Conservation (phyloP, 2,888 invertebrate species). For the Platycheirus rosarum region DNA sequence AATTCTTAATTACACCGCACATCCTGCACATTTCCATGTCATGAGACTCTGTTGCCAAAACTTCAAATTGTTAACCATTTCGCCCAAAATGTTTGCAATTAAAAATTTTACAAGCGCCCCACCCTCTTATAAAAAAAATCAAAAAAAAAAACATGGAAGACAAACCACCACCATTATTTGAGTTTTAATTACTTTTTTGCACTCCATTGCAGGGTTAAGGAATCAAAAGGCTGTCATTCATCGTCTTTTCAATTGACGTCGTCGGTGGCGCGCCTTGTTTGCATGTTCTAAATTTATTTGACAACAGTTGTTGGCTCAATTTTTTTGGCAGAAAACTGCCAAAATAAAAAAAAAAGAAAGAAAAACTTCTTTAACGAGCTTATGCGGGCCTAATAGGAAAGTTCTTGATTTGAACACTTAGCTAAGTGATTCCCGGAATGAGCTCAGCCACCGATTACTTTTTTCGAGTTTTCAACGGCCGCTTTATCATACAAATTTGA, state of each 20-base stretch:
- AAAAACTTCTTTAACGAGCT: constrained; percentile 55
- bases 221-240: constrained; percentile 67
- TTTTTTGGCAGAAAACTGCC: constrained; percentile 8
- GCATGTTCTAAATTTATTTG: constrained; percentile 72
- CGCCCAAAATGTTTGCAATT: constrained; percentile 69
- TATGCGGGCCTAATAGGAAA: constrained; percentile 50
- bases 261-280: constrained; percentile 58
- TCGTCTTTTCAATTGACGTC: constrained; percentile 49
- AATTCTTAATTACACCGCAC: constrained; percentile 72
- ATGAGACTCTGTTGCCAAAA: constrained; percentile 61
- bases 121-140: not conserved
- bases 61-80: constrained; percentile 74
- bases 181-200: constrained; percentile 73
- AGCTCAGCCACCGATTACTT: constrained; percentile 41
- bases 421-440: constrained; percentile 67
- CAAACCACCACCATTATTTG: constrained; percentile 70
- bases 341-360: constrained; percentile 15
- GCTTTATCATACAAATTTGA: constrained; percentile 50
- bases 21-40: constrained; percentile 68
- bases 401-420: constrained; percentile 69
- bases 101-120: constrained; percentile 60
- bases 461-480: constrained; percentile 28
- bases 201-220: constrained; percentile 59
- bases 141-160: constrained; percentile 37
- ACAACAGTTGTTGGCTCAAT: constrained; percentile 46